Base-by-base conservation (phyloP, 2,797 vertebrate genomes). In the Falco peregrinus region DNA sequence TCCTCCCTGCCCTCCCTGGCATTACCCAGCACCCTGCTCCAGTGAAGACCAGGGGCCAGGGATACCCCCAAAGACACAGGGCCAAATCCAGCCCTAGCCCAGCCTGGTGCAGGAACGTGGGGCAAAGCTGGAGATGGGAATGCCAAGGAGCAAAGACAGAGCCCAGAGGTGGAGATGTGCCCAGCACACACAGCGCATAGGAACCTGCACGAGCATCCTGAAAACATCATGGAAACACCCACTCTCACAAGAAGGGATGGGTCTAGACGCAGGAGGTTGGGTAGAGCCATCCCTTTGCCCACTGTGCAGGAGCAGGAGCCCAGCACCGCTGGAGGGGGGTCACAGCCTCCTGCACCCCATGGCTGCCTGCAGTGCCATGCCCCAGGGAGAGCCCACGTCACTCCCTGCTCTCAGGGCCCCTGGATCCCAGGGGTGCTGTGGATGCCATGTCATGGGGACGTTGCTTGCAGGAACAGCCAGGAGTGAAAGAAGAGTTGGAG, bases 101-200 rank as follows among this genome's bases (percentile, higher is more conserved):
- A 90, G 24, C 28, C 54, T 57, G 9, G 13, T 71, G 25, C 71
- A 79, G 60, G 28, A 93, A 64, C 1, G 1, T 0, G 0, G 15
- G 33, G 29, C 39, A 73, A 69, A 85, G 10, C 26, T 51, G 29
- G 15, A 50, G 24, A 47, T 2, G 8, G 28, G 41, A 83, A 83
- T 4, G 2, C 8, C 45, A 56, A 68, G 31, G 21, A 77, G 28
- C 33, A 59, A 77, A 93, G 35, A 56, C 51, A 77, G 26, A 85
- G 16, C 18, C n/a, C 3, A 2, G 57, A 48, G 47, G 10, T 69
- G 57, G 51, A 81, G 35, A 31, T 2, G 24, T 3, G 22, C 33
- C 43, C 0, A 0, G 54, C 54, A 78, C 53, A 41, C 1, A 0
- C 26, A 71, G 57, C 1, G 1, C 35, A 13, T 6, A 6, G 22